Conservation (phyloP, 2,113 vertebrate species). For the Papio anubis region DNA sequence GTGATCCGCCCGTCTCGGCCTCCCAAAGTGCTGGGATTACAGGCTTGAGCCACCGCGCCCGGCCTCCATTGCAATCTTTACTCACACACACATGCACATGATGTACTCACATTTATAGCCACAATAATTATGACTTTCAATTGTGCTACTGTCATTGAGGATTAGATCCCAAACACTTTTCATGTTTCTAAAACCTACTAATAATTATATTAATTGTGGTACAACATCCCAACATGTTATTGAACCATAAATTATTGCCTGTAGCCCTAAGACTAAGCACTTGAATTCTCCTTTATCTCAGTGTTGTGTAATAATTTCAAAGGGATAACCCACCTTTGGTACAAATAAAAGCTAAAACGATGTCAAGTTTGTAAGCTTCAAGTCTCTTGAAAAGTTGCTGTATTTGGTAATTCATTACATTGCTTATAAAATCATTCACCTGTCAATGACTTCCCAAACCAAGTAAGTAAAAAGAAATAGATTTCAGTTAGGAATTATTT, state of each 20-base stretch:
- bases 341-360: constrained; percentile 38
- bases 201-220: background rate
- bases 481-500: constrained; percentile 55
- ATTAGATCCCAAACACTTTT: constrained; percentile 2
- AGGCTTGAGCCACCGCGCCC: no score
- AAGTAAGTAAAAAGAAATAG: constrained; percentile 47
- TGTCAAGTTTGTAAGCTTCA: background rate
- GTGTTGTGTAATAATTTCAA: background rate
- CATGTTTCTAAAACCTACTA: constrained; percentile 2
- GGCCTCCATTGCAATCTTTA: background rate
- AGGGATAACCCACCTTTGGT: background rate
- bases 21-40: no score
- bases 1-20: no score
- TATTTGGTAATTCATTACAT: constrained; percentile 32
- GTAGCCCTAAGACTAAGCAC: background rate
- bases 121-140: background rate
- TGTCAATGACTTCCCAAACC: constrained; percentile 65
- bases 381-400: background rate
- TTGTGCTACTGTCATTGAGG: background rate
- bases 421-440: constrained; percentile 42
- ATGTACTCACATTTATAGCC: background rate
- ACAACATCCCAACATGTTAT: background rate
- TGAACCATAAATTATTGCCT: background rate
- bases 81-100: background rate
- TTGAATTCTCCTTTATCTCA: background rate